phyloP scores from a whole-genome alignment of 2,797 vertebrate species.

The Acipenser oxyrinchus region DNA sequence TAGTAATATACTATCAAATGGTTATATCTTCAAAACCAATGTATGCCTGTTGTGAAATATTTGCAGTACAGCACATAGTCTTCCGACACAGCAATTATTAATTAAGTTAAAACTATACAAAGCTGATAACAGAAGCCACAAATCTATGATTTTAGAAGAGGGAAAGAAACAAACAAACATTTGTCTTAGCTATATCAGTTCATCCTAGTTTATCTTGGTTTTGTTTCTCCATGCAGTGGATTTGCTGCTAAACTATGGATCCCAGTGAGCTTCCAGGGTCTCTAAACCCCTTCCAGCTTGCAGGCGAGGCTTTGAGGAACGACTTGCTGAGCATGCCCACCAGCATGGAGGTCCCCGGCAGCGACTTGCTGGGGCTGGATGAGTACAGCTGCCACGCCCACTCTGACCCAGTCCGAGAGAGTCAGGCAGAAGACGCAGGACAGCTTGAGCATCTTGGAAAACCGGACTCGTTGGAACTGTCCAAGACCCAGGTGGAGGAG shows the following conservation, averaged over 20 bases:
- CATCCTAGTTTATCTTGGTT: too few species aligned
- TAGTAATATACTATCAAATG: too few species aligned
- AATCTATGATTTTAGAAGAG: too few species aligned
- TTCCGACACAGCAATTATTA: not conserved
- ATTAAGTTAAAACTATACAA: not conserved
- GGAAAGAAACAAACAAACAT: too few species aligned
- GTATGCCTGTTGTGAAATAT: not conserved
- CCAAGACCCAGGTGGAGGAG: slow-evolving; percentile 49
- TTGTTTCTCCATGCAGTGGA: not conserved
- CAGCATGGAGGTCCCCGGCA: slow-evolving; percentile 42
- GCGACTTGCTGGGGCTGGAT: slow-evolving; percentile 12
- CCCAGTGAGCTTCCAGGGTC: slow-evolving; percentile 56
- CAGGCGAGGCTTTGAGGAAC: slow-evolving; percentile 55
- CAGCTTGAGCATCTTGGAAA: slow-evolving; percentile 24
- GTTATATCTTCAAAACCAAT: too few species aligned
- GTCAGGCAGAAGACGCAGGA: slow-evolving; percentile 26
- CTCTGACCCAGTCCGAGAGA: slow-evolving; percentile 34
- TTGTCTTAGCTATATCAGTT: too few species aligned
- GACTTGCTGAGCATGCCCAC: slow-evolving; percentile 60
- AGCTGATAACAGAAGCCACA: too few species aligned
- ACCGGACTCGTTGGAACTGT: slow-evolving; percentile 44
- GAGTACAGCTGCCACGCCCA: slow-evolving; percentile 7
- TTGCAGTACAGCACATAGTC: not conserved
- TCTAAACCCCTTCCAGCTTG: slow-evolving; percentile 52
- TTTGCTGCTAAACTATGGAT: slow-evolving; percentile 49